Evolutionary conservation across 2,113 vertebrate genomes (phyloP), one percentile per base, ranked within the genome.

Genomic region (Lethenteron reissneri): DNA sequence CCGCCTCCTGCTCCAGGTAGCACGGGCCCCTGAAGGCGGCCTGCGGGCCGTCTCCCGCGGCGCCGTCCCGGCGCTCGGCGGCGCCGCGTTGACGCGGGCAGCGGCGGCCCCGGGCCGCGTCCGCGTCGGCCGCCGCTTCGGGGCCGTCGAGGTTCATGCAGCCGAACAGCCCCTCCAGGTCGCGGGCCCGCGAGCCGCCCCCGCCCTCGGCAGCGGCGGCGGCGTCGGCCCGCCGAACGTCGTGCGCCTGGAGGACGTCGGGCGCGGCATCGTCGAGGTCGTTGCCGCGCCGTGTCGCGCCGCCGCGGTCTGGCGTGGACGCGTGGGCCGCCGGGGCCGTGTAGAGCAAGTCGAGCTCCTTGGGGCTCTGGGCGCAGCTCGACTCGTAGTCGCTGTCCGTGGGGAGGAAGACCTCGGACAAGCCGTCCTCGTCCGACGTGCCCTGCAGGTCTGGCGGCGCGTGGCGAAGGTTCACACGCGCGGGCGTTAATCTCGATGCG

Each of bases 31-130:
- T 7, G 41, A 41, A 41, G 41, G 41, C 41, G 41, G 41, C 41
- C 41, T 64, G 62, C 62, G 19, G 62, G 1, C 62, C 14, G 14
- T 64, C 62, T 64, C 62, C 14, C 14, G 77, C 81, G 80, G 12
- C 75, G 75, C 0, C 81, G 80, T 21, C 78, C 77, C 58, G 81
- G 81, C 0, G 75, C 80, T 1, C 81, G 80, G 77, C 81, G 80
- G 12, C 75, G 75, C 0, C 81, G 80, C 25, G 81, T 81, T 12
- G 88, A 87, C 76, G 87, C 86, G 77, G 90, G 87, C 73, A 92
- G 80, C 89, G 90, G 81, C 87, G 89, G 78, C 88, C 91, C 6
- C 89, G 83, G 2, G 91, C 85, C 1, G 87, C 89, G 75, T 88
- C 86, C 0, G 89, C 89, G 76, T 88, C 88, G 3, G 86, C 80